Evolutionary conservation across 2,113 vertebrate genomes (phyloP).

Genomic region (Pedionomus torquatus): DNA sequence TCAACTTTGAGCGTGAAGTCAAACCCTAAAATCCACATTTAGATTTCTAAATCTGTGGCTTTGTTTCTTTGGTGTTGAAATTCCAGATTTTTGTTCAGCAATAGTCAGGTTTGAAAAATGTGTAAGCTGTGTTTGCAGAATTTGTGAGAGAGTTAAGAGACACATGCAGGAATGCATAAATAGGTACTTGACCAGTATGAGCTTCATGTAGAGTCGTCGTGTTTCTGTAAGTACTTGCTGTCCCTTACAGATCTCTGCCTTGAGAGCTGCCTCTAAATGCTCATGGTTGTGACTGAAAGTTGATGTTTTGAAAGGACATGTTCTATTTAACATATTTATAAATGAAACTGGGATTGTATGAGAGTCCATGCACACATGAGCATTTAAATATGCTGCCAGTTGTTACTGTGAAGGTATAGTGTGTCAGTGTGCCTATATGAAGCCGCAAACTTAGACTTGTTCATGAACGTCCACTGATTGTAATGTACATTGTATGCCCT

Average conservation of each 20-base stretch:
- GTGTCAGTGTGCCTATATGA: background rate
- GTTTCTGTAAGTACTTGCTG: background rate
- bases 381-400: background rate
- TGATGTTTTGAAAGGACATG: background rate
- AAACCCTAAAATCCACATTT: background rate
- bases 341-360: background rate
- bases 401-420: background rate
- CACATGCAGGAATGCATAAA: background rate
- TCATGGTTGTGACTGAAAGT: fast-evolving
- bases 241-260: background rate
- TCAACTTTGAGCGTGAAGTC: background rate
- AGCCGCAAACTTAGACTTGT: background rate
- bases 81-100: background rate
- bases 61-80: background rate
- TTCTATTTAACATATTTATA: background rate
- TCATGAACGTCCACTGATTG: background rate
- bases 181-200: background rate
- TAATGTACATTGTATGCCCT: background rate
- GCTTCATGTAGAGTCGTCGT: background rate
- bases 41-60: background rate
- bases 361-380: background rate
- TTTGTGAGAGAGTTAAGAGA: background rate
- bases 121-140: background rate
- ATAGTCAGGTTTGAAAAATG: background rate
- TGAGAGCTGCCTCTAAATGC: background rate